Base-by-base conservation (phyloP, 2,113 vertebrate species). In the Rallus limicola region DNA sequence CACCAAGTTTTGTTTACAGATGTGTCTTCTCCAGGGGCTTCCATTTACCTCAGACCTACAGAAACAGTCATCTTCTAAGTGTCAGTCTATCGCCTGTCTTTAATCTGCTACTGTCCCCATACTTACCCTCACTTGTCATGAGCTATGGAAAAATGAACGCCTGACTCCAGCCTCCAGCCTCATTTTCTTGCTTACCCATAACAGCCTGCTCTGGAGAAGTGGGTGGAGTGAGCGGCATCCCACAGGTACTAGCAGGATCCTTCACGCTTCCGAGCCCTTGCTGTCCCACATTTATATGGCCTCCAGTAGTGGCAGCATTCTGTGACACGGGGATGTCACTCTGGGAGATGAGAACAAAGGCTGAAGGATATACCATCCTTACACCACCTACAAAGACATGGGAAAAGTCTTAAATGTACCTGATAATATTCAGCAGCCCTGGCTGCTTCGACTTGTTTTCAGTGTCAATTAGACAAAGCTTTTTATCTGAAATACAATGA, bases 361-460 rank as follows among this genome's bases (percentile, higher is more conserved):
- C 98, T 94, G 99, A 99, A 88, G 99, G 99, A 95, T 99, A 99
- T 81, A 99, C 99, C 99, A 99, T 99, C 92, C 99, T 99, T 44
- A 99, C 99, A 26, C 99, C 99, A 96, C 99, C 99, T 99, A 72
- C 44, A 65, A 78, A 65, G 48, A 94, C 55, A 85, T 4, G 80
- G 21, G 59, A 82, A 58, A 84, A 72, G 34, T 65, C 42, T 86
- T 69, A 71, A 65, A 87, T 20, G n/a, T 5, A 82, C 13, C 46
- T 10, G 46, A n/a, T 46, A n/a, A 72, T 25, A 76, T 80, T 67
- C 76, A 90, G 40, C 86, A 86, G 60, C 28, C 38, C 24, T n/a
- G 70, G 86, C 34, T 42, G 52, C 59, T 82, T 82, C 29, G 18
- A 46, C 53, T 46, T 40, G 65, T 83, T 91, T 92, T 75, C 79